Conservation (phyloP, 2,113 vertebrate genomes). For the Azemiops feae region DNA sequence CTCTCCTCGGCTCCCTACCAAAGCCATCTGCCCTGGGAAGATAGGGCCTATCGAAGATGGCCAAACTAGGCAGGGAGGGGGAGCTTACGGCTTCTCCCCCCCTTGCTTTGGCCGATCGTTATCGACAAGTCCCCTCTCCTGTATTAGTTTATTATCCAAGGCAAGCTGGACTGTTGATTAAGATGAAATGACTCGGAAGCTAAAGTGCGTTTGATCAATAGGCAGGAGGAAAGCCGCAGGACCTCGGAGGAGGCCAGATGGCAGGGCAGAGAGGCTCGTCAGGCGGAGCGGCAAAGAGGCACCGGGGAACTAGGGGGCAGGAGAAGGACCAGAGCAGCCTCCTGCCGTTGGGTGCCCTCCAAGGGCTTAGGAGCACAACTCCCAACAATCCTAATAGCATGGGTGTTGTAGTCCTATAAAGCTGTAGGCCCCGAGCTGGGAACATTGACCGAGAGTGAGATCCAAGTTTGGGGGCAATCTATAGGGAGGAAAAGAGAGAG, state of each 20-base stretch:
- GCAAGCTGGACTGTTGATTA: slow-evolving; percentile 75
- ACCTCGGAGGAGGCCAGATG: slow-evolving; percentile 68
- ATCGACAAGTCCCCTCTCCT: slow-evolving; percentile 63
- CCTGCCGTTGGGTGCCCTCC: neutral
- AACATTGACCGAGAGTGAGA: neutral
- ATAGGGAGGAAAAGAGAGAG: neutral
- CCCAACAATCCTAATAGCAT: neutral
- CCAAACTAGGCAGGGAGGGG: slow-evolving; percentile 34
- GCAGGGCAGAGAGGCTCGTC: neutral
- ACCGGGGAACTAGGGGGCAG: neutral
- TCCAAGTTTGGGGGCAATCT: neutral
- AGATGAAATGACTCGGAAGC: slow-evolving; percentile 85
- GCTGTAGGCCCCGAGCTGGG: neutral
- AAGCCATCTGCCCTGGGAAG: slow-evolving; percentile 73
- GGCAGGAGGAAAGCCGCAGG: slow-evolving; percentile 57
- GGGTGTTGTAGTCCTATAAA: neutral
- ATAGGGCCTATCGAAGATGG: slow-evolving; percentile 75
- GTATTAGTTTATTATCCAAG: slow-evolving; percentile 74
- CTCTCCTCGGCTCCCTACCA: slow-evolving; percentile 44
- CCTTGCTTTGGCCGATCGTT: slow-evolving; percentile 60
- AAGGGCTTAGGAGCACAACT: neutral
- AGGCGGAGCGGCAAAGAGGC: neutral
- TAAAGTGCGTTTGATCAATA: slow-evolving; percentile 78
- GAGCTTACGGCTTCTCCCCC: slow-evolving; percentile 26
- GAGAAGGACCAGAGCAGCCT: neutral